Evolutionary conservation across 2,888 invertebrate species (phyloP), one percentile per base, ranked within the genome.

Genomic region (Scaptomyza flava): DNA sequence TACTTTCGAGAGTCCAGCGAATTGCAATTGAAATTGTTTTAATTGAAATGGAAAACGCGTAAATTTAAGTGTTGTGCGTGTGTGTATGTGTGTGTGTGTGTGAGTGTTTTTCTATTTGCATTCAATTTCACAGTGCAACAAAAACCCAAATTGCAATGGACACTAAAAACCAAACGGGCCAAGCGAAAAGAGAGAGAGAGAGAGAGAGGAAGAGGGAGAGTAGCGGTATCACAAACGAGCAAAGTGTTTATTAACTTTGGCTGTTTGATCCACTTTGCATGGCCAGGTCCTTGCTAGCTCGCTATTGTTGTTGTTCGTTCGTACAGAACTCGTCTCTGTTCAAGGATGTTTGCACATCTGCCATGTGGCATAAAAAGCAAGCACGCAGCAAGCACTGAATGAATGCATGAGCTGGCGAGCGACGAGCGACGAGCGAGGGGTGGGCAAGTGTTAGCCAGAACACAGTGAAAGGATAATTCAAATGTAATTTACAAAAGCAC

Each of bases 401-500:
- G 83, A 69, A 65, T 73, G 67, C 71, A 75, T 81, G 83, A 38
- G 60, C 46, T 61, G 3, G 27, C 42, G 46, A 38, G 17, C 20
- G 5, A n/a, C 1, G 6, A 11, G 0, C 12, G 4, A 14, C 11
- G 14, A n/a, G 23, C 6, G 42, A 12, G 9, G n/a, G 36, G n/a
- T 6, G 17, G 2, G n/a, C 17, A 33, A 33, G 34, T 9, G 41
- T 38, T 41, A 33, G 42, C 52, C 36, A 43, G 60, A 53, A 33
- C 58, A 66, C 38, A 46, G 61, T 38, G 52, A 71, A 58, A 59
- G 79, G 86, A 84, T 84, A 88, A 84, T 87, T 84, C 84, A 84
- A 84, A 84, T 87, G 88, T 84, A 84, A 84, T 84, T 84, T 84
- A 86, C 88, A 84, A 86, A 84, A 88, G 88, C 78, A 78, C 88